Evolutionary conservation across 2,888 invertebrate species (phyloP), one percentile per base, ranked within the genome.

Genomic region (Shargacucullia verbasci): DNA sequence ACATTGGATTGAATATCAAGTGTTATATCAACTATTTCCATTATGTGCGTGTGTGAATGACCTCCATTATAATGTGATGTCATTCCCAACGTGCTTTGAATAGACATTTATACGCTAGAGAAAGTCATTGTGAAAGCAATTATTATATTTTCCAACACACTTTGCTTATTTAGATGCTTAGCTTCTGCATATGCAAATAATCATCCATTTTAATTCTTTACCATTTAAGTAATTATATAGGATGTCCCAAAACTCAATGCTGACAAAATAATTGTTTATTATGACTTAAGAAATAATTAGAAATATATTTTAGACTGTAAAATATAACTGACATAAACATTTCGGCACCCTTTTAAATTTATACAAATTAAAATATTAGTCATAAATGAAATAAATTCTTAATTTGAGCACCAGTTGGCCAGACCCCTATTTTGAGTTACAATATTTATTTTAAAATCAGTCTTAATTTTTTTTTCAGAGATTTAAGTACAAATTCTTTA

Each of bases 381-480:
- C 35, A 48, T 50, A 49, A 56, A 15, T 39, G 12, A 34, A 48
- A 64, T 50, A 47, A 61, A 53, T 58, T 52, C 34, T 67, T 25
- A 40, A 20, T 20, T 3, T 41, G 50, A 59, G 76, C 73, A 64
- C 68, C 72, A 46, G 40, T 12, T 39, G 25, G 57, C 62, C 55
- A 38, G 25, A 34, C 43, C 70, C 7, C 25, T 47, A 44, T 43
- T 45, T 14, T 45, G 48, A 59, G 48, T 60, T 56, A 65, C 54
- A 58, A 59, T 68, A 54, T 61, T 69, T 66, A 76, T 69, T 63
- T 73, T 65, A 67, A 74, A 82, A 83, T 88, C 88, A 88, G 88
- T 86, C 88, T 88, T 84, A 73, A 53, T 29, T 20, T 20, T 20
- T 76, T 81, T 70, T 34, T 66, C 60, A 67, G 54, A 69, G 40